Base-by-base conservation (phyloP, 1,140 invertebrate species). In the Hesperophylax magnus region DNA sequence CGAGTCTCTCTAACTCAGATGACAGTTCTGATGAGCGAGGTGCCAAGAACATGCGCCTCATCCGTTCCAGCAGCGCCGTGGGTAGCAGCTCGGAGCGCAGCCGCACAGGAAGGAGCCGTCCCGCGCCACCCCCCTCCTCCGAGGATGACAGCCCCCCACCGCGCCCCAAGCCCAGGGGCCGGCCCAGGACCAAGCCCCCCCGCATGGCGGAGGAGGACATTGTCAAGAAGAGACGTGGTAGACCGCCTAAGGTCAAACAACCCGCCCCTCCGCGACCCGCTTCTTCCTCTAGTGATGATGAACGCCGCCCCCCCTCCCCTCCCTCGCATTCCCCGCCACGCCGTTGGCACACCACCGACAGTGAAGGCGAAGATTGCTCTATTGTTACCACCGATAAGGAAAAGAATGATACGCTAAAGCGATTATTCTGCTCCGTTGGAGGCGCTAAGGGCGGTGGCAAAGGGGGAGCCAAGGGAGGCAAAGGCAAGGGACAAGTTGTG, bases 401-500 rank as follows among this genome's bases (percentile, higher is more conserved):
- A 85, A 93, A 93, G 85, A 92, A 87, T 81, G 91, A 92, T 69
- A 92, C 92, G 0, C 80, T 93, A n/a, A 85, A 91, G 4, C 92
- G 91, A 78, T 81, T 93, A 9, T 93, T 93, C 85, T 91, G 87
- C 6, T 85, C 85, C n/a, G 85, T 90, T 54, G 91, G 91, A 52
- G 87, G 84, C 2, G 72, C 54, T 1, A 92, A 92, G 83, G 88
- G 91, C 78, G 93, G 93, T 17, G 92, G 92, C 0, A 92, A 92
- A 17, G 92, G 91, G 9, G 92, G 92, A 69, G 92, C 90, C 4
- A 93, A 93, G 79, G 92, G 92, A 2, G 92, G 92, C 0, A 93
- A 93, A 81, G 92, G 92, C 7, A 92, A 92, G 58, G 90, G 90
- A 1, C 87, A 93, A 89, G 83, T 93, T 88, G 92, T 93, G 31